phyloP scores from a whole-genome alignment of 2,888 invertebrate species.

The Harpalus rubripes region DNA sequence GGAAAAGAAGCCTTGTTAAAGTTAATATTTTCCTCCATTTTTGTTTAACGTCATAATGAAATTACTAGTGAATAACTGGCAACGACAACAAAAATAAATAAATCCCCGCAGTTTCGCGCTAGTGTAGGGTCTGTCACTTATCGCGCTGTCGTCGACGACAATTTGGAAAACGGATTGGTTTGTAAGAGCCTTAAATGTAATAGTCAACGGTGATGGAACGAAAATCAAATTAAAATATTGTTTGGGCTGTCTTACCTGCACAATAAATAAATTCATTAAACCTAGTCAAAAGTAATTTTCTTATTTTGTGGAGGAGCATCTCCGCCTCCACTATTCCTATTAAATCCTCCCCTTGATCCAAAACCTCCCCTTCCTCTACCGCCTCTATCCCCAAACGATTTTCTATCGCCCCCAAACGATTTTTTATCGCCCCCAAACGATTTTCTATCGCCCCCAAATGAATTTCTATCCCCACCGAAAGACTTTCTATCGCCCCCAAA shows the following conservation, averaged over 20 bases:
- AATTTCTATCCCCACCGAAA: conserved; percentile 64
- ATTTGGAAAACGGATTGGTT: no score
- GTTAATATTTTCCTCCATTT: no score
- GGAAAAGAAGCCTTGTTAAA: no score
- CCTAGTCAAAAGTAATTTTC: conserved; percentile 81
- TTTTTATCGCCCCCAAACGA: conserved; percentile 68
- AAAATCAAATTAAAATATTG: no score
- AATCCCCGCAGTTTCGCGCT: no score
- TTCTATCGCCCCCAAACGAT: conserved; percentile 65
- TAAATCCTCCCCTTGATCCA: conserved; percentile 72
- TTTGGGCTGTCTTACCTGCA: conserved; percentile 51
- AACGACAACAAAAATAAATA: no score
- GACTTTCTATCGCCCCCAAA: conserved; percentile 66
- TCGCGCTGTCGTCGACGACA: no score
- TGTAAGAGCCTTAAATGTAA: no score
- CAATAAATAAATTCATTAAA: conserved; percentile 53
- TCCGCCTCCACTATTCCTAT: conserved; percentile 74
- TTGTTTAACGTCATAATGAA: no score
- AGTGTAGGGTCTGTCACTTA: no score
- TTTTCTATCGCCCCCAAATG: conserved; percentile 66
- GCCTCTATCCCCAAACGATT: conserved; percentile 70
- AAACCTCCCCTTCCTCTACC: conserved; percentile 72
- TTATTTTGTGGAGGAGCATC: conserved; percentile 83
- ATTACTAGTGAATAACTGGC: no score
- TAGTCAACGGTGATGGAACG: no score